Conservation (phyloP, 2,113 vertebrate genomes). For the Oreocharis arfaki region DNA sequence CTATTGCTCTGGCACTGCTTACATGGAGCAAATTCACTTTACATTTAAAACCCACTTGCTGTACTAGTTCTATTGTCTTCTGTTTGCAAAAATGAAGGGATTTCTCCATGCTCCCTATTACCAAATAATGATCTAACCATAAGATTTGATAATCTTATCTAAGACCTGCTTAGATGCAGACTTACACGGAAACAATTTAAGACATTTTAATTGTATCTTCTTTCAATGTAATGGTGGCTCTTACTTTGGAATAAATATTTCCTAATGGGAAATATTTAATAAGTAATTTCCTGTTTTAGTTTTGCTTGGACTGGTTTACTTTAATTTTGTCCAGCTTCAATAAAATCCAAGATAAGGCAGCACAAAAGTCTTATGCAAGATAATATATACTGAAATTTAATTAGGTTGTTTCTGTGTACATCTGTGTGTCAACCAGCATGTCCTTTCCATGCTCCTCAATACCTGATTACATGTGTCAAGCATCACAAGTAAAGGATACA, state of each 20-base stretch:
- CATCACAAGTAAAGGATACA: neutral
- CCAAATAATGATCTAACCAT: neutral
- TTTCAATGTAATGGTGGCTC: neutral
- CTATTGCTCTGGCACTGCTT: neutral
- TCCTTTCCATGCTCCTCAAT: neutral
- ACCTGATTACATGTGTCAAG: neutral
- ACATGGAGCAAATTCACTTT: neutral
- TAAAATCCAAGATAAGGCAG: neutral
- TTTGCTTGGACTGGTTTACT: neutral
- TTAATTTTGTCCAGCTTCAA: neutral
- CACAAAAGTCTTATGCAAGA: neutral
- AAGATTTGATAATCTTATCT: neutral
- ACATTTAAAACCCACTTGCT: neutral
- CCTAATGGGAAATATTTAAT: neutral
- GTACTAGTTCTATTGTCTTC: neutral
- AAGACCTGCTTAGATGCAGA: neutral
- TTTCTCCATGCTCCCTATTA: neutral
- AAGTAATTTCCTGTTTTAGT: neutral
- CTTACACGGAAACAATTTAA: neutral
- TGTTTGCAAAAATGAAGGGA: neutral
- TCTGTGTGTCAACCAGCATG: neutral
- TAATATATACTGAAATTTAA: neutral
- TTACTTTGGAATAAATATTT: neutral
- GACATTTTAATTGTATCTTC: neutral
- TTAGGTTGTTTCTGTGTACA: neutral